phyloP scores from a whole-genome alignment of 2,888 invertebrate genomes.

The Monopis laevigella region DNA sequence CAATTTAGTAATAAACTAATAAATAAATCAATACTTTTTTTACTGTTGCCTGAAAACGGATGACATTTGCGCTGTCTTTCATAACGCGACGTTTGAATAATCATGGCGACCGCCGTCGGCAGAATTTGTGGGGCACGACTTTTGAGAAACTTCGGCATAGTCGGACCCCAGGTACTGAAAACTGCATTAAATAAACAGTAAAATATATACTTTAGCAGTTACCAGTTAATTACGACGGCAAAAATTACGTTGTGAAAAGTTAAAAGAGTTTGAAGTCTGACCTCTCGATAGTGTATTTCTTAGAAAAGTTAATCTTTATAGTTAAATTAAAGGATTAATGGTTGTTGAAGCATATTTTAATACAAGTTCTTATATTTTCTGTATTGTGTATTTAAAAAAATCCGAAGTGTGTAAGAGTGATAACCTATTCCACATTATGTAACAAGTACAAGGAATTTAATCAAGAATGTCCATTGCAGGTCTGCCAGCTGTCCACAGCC shows the following conservation, averaged over 20 bases:
- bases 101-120: slow-evolving; percentile 90
- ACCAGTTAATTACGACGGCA: background rate
- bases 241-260: no score
- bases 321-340: no score
- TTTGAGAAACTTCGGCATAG: slow-evolving; percentile 77
- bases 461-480: slow-evolving; percentile 65
- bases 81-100: slow-evolving; percentile 64
- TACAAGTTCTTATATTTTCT: slow-evolving; percentile 21
- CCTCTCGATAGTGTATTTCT: no score
- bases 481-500: slow-evolving; percentile 78
- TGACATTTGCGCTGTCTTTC: slow-evolving; percentile 30
- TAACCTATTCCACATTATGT: slow-evolving; percentile 64
- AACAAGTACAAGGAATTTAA: slow-evolving; percentile 56
- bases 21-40: no score
- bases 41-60: no score
- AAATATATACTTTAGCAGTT: background rate
- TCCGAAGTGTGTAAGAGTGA: slow-evolving; percentile 30
- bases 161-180: slow-evolving; percentile 75
- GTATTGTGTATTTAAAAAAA: background rate
- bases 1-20: no score
- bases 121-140: slow-evolving; percentile 87
- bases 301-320: no score
- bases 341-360: no score
- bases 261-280: no score
- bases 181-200: slow-evolving; percentile 30